Conservation (phyloP, 2,888 invertebrate genomes). For the Eristalis intricaria region DNA sequence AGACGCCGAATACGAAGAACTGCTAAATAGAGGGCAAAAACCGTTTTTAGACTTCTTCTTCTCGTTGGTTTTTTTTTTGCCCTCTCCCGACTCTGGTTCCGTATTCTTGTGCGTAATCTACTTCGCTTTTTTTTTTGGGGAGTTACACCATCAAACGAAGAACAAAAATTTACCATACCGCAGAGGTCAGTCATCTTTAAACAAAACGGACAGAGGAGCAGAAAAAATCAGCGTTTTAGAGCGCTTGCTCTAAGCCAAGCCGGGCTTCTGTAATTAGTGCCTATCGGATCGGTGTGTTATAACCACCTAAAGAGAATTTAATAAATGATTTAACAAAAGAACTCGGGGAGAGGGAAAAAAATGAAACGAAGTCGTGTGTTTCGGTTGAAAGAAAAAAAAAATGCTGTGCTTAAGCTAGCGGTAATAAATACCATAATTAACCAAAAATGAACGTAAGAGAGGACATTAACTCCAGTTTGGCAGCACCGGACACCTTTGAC, state of each 20-base stretch:
- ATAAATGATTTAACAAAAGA: slow-evolving; percentile 40
- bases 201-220: background rate
- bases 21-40: slow-evolving; percentile 54
- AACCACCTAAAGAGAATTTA: slow-evolving; percentile 44
- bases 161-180: slow-evolving; percentile 29
- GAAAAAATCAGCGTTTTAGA: slow-evolving; percentile 37
- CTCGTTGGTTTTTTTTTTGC: background rate
- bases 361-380: slow-evolving; percentile 3
- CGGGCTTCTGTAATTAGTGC: slow-evolving; percentile 44
- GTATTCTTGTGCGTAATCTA: slow-evolving; percentile 39
- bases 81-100: slow-evolving; percentile 6
- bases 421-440: background rate
- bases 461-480: background rate
- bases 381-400: background rate
- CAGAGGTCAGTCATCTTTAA: slow-evolving; percentile 62
- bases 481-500: background rate
- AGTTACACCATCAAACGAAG: slow-evolving; percentile 13
- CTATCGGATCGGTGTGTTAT: slow-evolving; percentile 24
- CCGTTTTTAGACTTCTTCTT: slow-evolving; percentile 16
- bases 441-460: background rate
- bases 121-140: background rate
- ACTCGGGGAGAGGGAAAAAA: background rate
- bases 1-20: slow-evolving; percentile 25
- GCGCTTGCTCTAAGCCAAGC: slow-evolving; percentile 17
- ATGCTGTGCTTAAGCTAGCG: background rate